Evolutionary conservation across 2,888 invertebrate species (phyloP).

Genomic region (Drosophila paracracens): DNA sequence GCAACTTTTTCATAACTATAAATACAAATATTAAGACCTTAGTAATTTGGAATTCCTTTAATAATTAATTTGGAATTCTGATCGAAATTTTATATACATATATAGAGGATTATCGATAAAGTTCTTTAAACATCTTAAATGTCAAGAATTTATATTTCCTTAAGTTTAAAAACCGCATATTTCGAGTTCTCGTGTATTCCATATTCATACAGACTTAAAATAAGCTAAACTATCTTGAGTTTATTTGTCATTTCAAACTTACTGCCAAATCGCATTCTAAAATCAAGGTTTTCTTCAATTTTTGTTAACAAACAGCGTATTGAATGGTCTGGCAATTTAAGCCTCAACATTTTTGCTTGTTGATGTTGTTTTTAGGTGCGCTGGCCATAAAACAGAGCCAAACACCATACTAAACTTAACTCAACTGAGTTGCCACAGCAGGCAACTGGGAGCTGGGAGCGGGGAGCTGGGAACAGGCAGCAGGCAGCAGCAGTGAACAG

Average conservation of each 20-base stretch:
- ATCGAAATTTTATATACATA: not conserved
- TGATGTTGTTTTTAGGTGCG: conserved; percentile 62
- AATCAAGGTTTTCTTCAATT: not conserved
- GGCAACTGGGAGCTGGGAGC: not conserved
- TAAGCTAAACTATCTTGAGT: not conserved
- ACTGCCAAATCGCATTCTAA: not conserved
- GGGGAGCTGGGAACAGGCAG: not conserved
- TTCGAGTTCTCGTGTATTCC: not conserved
- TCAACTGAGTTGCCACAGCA: conserved; percentile 8
- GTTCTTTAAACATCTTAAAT: not conserved
- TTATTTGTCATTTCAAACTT: not conserved
- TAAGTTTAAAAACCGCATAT: not conserved
- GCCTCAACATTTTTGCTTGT: not conserved
- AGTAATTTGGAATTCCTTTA: not conserved
- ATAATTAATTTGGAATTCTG: not conserved
- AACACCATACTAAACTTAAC: conserved; percentile 7
- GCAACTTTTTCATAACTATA: not conserved
- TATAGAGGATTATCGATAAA: not conserved
- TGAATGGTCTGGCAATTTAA: not conserved
- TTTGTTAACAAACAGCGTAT: not conserved
- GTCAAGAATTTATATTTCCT: not conserved
- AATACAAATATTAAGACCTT: not conserved
- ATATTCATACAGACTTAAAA: not conserved
- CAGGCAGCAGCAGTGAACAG: conserved; percentile 9
- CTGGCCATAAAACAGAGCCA: conserved; percentile 58